A percentile compares a stretch with the other conserved stretches of the same genome.
phyloP scores from a whole-genome alignment of 2,888 invertebrate species.

The Leptothorax acervorum region DNA sequence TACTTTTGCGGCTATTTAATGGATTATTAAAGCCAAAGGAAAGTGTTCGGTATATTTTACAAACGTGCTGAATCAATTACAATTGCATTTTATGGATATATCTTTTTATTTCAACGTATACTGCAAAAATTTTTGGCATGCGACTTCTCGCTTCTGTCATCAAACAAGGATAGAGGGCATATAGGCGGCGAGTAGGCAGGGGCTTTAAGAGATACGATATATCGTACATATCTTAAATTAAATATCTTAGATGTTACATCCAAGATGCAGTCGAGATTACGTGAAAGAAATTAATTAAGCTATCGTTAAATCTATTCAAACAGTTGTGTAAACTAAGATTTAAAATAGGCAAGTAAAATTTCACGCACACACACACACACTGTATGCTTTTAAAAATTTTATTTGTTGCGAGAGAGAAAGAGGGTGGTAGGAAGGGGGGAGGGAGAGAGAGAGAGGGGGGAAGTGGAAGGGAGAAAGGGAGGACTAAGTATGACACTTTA shows the following conservation, averaged over 20 bases:
- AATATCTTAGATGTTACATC: slow-evolving; percentile 1
- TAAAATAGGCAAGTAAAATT: slow-evolving; percentile 27
- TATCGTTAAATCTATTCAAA: background rate
- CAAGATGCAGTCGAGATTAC: background rate
- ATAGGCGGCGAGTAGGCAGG: too few species aligned
- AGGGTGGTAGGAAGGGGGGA: background rate
- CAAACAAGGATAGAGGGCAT: too few species aligned
- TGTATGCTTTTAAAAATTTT: slow-evolving; percentile 80
- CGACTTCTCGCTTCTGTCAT: too few species aligned
- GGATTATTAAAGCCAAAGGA: too few species aligned
- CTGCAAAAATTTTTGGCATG: too few species aligned
- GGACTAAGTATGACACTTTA: slow-evolving; percentile 82
- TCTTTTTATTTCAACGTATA: too few species aligned
- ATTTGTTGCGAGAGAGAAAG: slow-evolving; percentile 80
- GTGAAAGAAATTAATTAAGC: background rate
- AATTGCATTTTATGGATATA: too few species aligned
- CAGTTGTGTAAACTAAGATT: background rate
- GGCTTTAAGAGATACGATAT: background rate
- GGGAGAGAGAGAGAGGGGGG: slow-evolving; percentile 58
- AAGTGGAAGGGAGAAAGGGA: too few species aligned
- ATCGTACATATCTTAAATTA: too few species aligned
- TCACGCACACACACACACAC: background rate
- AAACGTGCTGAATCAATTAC: too few species aligned
- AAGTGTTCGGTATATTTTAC: too few species aligned
- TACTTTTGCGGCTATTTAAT: too few species aligned